Percentiles rank a stretch among this genome's conserved stretches.
Conservation (phyloP, 2,113 vertebrate genomes). For the Cynopterus brachyotis region DNA sequence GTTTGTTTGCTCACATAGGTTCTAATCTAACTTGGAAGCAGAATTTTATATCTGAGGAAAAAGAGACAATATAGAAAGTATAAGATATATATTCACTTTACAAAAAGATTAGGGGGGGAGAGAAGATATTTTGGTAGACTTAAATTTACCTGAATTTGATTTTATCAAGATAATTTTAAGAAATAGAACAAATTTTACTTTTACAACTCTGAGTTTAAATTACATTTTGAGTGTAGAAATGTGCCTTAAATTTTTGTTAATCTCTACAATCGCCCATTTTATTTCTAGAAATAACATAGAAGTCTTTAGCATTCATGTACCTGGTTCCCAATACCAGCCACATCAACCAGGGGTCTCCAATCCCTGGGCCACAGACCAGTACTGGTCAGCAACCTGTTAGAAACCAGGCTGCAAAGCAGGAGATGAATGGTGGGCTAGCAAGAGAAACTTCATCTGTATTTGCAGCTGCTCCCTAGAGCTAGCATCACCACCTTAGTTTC, state of each 20-base stretch:
- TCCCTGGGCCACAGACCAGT: too few species aligned
- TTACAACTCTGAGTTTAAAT: constrained; percentile 16
- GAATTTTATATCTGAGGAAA: not conserved
- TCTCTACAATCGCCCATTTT: not conserved
- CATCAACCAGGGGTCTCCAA: not conserved
- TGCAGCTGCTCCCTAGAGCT: too few species aligned
- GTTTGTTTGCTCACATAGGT: not conserved
- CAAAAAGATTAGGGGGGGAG: not conserved
- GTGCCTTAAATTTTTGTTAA: not conserved
- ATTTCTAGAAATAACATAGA: not conserved
- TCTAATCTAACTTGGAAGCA: constrained; percentile 20
- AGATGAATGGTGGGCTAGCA: too few species aligned
- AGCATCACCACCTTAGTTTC: too few species aligned
- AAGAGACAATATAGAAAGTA: not conserved
- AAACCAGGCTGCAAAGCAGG: too few species aligned
- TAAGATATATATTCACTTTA: not conserved
- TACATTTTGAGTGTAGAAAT: not conserved
- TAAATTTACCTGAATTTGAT: constrained; percentile 27
- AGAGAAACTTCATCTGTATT: too few species aligned
- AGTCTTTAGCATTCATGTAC: not conserved
- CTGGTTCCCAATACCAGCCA: not conserved
- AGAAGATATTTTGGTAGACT: not conserved
- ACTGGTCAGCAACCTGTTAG: too few species aligned
- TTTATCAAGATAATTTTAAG: not conserved
- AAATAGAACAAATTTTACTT: not conserved